Percentiles rank a stretch among this genome's conserved stretches.
Evolutionary conservation across 2,888 invertebrate species (phyloP).

Genomic region (Lithophane ornitopus): DNA sequence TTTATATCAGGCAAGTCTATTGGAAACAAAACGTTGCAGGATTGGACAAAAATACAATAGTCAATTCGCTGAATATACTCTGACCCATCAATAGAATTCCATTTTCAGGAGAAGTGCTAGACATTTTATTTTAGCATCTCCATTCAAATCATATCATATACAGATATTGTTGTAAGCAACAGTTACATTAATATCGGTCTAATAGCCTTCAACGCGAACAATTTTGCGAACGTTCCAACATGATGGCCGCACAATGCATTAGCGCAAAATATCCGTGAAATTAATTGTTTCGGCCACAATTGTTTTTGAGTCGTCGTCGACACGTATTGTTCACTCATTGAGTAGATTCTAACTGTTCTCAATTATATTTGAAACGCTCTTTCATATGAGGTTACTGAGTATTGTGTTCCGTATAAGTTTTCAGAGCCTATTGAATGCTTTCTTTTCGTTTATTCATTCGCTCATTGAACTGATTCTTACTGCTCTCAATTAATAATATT

Average conservation of each 20-base stretch:
- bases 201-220: constrained; percentile 32
- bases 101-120: background rate
- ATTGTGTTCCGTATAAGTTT: constrained; percentile 2
- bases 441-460: background rate
- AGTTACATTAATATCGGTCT: constrained; percentile 20
- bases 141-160: background rate
- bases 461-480: constrained; percentile 1
- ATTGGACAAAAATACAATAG: background rate
- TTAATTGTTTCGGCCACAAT: constrained; percentile 63
- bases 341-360: constrained; percentile 46
- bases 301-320: constrained; percentile 55
- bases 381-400: background rate
- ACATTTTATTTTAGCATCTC: background rate
- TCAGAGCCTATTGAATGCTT: background rate
- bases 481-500: constrained; percentile 21
- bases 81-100: background rate
- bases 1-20: background rate
- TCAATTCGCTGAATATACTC: background rate
- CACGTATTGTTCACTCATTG: constrained; percentile 45
- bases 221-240: constrained; percentile 45
- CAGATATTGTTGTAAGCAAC: constrained; percentile 9
- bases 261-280: constrained; percentile 65
- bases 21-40: background rate
- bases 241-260: constrained; percentile 52
- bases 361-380: constrained; percentile 31